These are phyloP conservation scores for Tetraneura akinire DNA, from an alignment of 1,140 invertebrate genomes.

Conservation along the genomic window DNA sequence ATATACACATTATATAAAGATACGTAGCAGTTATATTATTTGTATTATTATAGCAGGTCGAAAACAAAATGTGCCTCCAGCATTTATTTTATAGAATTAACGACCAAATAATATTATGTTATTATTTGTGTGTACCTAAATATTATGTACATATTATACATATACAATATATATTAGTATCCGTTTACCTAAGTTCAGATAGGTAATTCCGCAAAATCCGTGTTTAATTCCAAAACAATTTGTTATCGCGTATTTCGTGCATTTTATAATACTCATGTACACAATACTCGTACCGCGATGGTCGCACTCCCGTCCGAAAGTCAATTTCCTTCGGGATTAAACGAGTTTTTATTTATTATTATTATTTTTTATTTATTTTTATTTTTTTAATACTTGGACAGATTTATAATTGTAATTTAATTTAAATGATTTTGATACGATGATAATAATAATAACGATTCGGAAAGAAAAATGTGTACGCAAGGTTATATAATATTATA, in stretches of 20 bases:
- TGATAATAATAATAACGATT: background rate
- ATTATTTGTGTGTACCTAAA: background rate
- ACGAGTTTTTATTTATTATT: constrained; percentile 7
- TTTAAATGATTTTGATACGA: background rate
- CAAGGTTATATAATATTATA: no score
- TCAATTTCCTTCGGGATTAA: background rate
- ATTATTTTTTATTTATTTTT: no score
- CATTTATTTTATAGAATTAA: no score
- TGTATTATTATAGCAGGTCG: no score
- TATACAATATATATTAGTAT: no score
- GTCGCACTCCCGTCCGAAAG: background rate
- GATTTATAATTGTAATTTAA: constrained; percentile 18
- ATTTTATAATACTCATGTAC: background rate
- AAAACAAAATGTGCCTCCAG: no score
- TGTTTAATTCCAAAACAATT: constrained; percentile 27
- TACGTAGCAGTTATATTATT: no score
- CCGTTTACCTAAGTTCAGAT: background rate
- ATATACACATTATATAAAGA: no score
- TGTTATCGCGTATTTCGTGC: background rate
- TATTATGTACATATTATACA: no score
- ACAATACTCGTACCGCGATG: background rate
- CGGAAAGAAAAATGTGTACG: background rate
- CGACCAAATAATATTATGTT: no score
- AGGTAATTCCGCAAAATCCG: constrained; percentile 7
- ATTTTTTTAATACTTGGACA: background rate